A percentile compares a stretch with the other conserved stretches of the same genome.
Evolutionary conservation across 2,113 vertebrate genomes (phyloP).

Genomic region (Brienomyrus longianalis): DNA sequence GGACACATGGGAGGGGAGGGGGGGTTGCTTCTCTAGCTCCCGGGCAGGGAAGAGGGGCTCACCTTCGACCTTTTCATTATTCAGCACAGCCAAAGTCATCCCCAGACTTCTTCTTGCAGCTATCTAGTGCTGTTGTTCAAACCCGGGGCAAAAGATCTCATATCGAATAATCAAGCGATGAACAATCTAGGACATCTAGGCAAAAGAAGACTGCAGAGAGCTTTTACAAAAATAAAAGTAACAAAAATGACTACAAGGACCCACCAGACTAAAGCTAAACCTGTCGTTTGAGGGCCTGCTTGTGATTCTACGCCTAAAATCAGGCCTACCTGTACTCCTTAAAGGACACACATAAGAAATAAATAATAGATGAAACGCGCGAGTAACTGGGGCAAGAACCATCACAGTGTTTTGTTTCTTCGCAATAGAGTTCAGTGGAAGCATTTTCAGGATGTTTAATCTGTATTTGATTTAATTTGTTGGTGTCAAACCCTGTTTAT

Average conservation of each 20-base stretch:
- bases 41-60: not conserved
- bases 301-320: not conserved
- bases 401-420: not conserved
- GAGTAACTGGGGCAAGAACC: not conserved
- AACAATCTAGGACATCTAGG: not conserved
- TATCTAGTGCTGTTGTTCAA: not conserved
- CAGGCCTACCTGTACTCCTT: not conserved
- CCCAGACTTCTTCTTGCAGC: not conserved
- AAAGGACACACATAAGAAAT: not conserved
- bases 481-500: not conserved
- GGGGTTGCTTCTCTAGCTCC: not conserved
- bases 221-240: not conserved
- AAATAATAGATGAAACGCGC: not conserved
- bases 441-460: not conserved
- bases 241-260: not conserved
- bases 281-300: not conserved
- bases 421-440: not conserved
- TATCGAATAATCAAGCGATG: not conserved
- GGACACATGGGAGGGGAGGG: slow-evolving; percentile 25
- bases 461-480: not conserved
- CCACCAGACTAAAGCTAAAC: not conserved
- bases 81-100: not conserved
- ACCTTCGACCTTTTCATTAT: slow-evolving; percentile 7
- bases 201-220: not conserved
- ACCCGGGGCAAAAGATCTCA: not conserved